Evolutionary conservation across 2,797 vertebrate species (phyloP), one percentile per base, ranked within the genome.

Genomic region (Urophycis tenuis): DNA sequence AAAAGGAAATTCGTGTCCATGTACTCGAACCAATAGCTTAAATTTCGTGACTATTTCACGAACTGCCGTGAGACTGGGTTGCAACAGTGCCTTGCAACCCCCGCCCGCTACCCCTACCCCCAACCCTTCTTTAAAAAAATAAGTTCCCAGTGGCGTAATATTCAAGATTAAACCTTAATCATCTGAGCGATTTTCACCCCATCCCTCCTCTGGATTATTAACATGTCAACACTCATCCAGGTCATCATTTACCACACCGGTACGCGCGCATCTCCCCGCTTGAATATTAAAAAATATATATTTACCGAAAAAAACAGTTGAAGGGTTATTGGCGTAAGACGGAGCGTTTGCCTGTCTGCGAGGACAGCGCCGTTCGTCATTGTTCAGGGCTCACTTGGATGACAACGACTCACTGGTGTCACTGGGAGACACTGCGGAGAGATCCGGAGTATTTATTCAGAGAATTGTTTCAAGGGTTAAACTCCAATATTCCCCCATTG

Each of bases 291-390:
- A 49, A 60, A 8, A 49, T 3, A 41, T 41, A 41, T 41, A 4
- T 41, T 8, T 76, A n/a, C n/a, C n/a, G n/a, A n/a, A n/a, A n/a
- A 81, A 72, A 80, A 75, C 79, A 73, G 75, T 81, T 53, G 75
- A 77, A 81, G 78, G 85, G 80, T 25, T 75, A 86, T 80, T 80
- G 81, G 81, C 80, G 74, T 77, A 88, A 89, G 88, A 91, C 83
- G 78, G 88, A 90, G 86, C 83, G 85, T 78, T 83, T 86, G 73
- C 78, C 79, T 85, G 85, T 85, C 34, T 79, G n/a, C 10, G 29
- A n/a, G 84, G 88, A 90, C 89, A 88, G 87, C 71, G 73, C 77
- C 81, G 89, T 90, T 79, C 4, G 17, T 91, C 89, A 89, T 75
- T 74, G 85, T 85, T 86, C 80, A 84, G 1, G n/a, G 81, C 71